These are phyloP conservation scores for Alauda arvensis DNA, from an alignment of 2,797 vertebrate species.

Conservation along the genomic window DNA sequence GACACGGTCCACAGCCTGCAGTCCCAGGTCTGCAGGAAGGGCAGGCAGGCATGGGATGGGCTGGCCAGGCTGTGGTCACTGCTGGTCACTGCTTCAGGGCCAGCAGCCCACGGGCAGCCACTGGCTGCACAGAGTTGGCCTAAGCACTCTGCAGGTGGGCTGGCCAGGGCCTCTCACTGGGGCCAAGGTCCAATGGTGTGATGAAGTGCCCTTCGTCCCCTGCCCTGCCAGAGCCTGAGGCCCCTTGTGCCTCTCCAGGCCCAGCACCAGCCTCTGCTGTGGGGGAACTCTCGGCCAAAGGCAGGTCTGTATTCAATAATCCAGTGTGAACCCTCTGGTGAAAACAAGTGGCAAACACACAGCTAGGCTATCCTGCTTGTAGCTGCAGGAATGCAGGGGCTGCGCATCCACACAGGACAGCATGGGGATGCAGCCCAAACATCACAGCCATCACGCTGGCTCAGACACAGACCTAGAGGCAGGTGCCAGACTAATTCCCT, in stretches of 20 bases:
- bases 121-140: background rate
- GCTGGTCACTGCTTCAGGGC: background rate
- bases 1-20: fast-evolving
- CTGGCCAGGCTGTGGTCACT: background rate
- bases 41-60: background rate
- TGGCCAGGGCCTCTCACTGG: background rate
- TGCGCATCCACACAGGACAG: background rate
- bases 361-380: background rate
- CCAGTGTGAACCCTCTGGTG: background rate
- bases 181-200: background rate
- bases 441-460: background rate
- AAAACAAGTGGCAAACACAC: background rate
- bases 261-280: background rate
- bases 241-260: background rate
- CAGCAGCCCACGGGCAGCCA: background rate
- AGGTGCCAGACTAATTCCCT: constrained; percentile 15
- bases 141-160: background rate
- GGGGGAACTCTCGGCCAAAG: background rate
- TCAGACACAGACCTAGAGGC: background rate
- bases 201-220: background rate
- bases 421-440: background rate
- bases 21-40: background rate
- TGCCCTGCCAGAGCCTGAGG: background rate
- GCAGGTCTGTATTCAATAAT: background rate
- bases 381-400: background rate